Evolutionary conservation across 2,113 vertebrate species (phyloP).

Genomic region (Sisor rabdophorus): DNA sequence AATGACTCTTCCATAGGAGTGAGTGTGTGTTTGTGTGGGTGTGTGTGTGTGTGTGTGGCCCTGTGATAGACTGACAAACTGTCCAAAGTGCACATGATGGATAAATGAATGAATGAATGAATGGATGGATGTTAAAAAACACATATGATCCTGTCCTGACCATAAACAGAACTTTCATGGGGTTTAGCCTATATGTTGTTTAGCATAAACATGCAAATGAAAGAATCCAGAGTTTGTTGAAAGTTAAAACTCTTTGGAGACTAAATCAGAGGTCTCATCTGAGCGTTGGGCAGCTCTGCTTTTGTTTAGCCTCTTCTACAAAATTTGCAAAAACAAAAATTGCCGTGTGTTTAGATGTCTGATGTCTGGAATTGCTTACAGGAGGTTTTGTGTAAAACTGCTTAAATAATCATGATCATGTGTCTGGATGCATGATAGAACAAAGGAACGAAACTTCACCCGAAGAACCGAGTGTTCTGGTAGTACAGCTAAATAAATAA

Average conservation of each 20-base stretch:
- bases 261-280: not conserved
- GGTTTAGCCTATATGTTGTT: not conserved
- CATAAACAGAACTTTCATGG: not conserved
- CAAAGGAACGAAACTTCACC: conserved; percentile 2
- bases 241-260: conserved; percentile 1
- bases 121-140: too few species aligned
- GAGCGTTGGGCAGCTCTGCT: not conserved
- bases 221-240: conserved; percentile 9
- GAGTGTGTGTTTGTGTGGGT: too few species aligned
- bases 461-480: not conserved
- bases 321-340: conserved; percentile 1
- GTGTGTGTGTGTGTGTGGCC: too few species aligned
- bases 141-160: too few species aligned
- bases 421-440: conserved; percentile 25
- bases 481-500: not conserved
- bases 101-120: too few species aligned
- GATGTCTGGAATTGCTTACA: conserved; percentile 29
- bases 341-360: conserved; percentile 21
- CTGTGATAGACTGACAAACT: too few species aligned
- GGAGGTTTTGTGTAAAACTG: conserved; percentile 18
- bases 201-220: conserved; percentile 12
- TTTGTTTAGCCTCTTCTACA: conserved; percentile 17
- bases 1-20: too few species aligned
- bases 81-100: too few species aligned
- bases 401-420: conserved; percentile 29